Percentiles rank a stretch among this genome's conserved stretches.
phyloP scores from a whole-genome alignment of 1,140 invertebrate genomes.

The Dendroctonus valens region DNA sequence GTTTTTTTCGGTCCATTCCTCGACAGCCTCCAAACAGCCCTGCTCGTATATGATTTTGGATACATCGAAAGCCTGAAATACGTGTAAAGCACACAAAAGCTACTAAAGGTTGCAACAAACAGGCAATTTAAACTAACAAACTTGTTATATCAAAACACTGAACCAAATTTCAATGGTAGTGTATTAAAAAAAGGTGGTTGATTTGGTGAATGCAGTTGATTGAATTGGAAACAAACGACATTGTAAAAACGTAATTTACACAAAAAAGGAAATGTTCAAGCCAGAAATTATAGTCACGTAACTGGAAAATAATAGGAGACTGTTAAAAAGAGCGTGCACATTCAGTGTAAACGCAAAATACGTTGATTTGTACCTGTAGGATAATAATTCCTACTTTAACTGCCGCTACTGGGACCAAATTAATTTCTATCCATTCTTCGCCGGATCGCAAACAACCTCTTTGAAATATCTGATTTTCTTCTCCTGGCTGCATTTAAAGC shows the following conservation, averaged over 20 bases:
- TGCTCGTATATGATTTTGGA: constrained; percentile 87
- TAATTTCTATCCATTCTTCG: constrained; percentile 92
- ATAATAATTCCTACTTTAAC: constrained; percentile 78
- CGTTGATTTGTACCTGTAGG: constrained; percentile 66
- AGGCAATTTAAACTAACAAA: too few species aligned
- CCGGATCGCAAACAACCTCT: constrained; percentile 89
- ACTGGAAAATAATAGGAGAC: too few species aligned
- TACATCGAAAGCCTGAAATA: constrained; percentile 67
- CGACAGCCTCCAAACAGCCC: constrained; percentile 88
- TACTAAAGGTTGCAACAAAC: too few species aligned
- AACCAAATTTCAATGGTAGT: too few species aligned
- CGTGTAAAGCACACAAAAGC: constrained; percentile 40
- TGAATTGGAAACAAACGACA: too few species aligned
- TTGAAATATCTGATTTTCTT: constrained; percentile 89
- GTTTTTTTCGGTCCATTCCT: constrained; percentile 94
- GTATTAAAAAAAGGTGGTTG: too few species aligned
- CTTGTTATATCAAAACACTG: too few species aligned
- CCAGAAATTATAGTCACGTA: too few species aligned
- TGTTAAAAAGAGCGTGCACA: not conserved
- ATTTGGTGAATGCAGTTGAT: too few species aligned
- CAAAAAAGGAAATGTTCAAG: too few species aligned
- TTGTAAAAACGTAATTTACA: too few species aligned
- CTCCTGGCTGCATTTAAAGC: constrained; percentile 62
- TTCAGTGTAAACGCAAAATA: not conserved
- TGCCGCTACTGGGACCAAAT: constrained; percentile 83